Percentiles rank a stretch among this genome's conserved stretches.
phyloP scores from a whole-genome alignment of 1,140 invertebrate species.

The Drosophila nigromelanica region DNA sequence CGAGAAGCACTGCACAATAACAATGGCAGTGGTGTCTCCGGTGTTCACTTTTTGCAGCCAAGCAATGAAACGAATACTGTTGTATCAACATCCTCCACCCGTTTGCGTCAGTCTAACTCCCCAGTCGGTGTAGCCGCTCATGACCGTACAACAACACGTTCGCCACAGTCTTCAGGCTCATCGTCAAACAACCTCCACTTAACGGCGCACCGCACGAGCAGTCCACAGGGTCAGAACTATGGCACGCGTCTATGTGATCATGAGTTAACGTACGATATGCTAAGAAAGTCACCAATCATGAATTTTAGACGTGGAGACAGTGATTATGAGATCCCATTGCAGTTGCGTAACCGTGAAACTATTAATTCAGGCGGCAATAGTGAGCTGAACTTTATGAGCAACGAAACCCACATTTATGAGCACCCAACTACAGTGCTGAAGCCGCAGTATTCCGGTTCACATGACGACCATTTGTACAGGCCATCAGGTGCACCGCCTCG shows the following conservation, averaged over 20 bases:
- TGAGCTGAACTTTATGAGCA: constrained; percentile 81
- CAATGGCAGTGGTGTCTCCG: constrained; percentile 32
- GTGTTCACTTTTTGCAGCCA: constrained; percentile 62
- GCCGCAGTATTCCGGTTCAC: constrained; percentile 48
- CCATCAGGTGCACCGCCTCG: constrained; percentile 46
- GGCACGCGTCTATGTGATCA: constrained; percentile 81
- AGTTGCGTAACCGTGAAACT: constrained; percentile 71
- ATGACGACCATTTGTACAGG: constrained; percentile 62
- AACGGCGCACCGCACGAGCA: constrained; percentile 58
- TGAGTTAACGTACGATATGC: constrained; percentile 80
- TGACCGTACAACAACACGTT: constrained; percentile 56
- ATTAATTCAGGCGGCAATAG: constrained; percentile 81
- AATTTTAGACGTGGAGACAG: constrained; percentile 73
- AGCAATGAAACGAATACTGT: constrained; percentile 17
- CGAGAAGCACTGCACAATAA: constrained; percentile 68
- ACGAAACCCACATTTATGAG: constrained; percentile 75
- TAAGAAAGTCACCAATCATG: constrained; percentile 74
- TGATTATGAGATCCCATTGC: constrained; percentile 59
- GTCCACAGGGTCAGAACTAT: constrained; percentile 70
- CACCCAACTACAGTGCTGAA: constrained; percentile 73
- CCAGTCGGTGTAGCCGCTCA: constrained; percentile 33
- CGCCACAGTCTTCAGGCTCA: constrained; percentile 75
- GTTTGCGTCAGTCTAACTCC: constrained; percentile 54
- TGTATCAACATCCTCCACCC: constrained; percentile 17
- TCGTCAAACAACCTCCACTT: constrained; percentile 69